phyloP scores from a whole-genome alignment of 2,113 vertebrate species.

The Myrmophylax atrothorax region DNA sequence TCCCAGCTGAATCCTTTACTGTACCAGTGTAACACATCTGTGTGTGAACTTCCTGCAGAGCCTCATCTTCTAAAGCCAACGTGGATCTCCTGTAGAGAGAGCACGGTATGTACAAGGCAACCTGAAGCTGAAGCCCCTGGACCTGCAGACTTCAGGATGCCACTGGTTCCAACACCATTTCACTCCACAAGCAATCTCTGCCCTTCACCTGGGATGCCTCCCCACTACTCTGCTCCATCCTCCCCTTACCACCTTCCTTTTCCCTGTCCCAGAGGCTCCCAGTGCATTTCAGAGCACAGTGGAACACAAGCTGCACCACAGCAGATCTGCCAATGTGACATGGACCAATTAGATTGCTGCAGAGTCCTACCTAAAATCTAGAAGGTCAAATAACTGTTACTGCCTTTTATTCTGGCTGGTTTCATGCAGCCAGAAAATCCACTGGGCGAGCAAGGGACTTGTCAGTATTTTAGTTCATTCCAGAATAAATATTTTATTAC shows the following conservation, averaged over 20 bases:
- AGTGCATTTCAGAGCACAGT: accelerated
- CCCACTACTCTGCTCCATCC: background rate
- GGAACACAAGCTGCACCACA: background rate
- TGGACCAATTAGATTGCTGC: background rate
- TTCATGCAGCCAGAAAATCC: background rate
- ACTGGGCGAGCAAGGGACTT: background rate
- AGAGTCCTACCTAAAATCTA: background rate
- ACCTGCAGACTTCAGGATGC: background rate
- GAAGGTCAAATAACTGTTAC: background rate
- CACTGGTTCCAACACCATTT: background rate
- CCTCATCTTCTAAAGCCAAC: background rate
- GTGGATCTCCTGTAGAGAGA: background rate
- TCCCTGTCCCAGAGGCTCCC: background rate
- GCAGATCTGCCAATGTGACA: background rate
- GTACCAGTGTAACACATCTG: background rate
- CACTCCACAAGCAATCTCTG: background rate
- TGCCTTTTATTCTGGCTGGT: background rate
- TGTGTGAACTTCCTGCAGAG: background rate
- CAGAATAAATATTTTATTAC: conserved; percentile 11
- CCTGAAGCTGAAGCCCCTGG: background rate
- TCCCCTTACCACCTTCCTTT: background rate
- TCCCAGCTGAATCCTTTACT: background rate
- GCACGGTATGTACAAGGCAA: background rate
- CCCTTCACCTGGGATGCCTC: background rate
- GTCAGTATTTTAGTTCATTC: background rate